phyloP scores from a whole-genome alignment of 2,888 invertebrate species.

The Hemithea aestivaria region DNA sequence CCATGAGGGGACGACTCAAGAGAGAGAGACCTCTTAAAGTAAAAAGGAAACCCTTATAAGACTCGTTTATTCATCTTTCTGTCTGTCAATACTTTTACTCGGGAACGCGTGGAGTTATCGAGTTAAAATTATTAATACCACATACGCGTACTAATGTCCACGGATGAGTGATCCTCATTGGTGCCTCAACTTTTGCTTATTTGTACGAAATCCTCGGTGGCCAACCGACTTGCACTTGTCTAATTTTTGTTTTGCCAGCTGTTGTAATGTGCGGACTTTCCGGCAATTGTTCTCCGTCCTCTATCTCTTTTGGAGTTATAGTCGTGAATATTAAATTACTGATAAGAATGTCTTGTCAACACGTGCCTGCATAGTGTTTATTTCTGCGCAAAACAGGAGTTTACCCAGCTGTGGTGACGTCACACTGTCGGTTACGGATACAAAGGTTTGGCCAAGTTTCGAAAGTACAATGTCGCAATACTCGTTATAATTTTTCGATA shows the following conservation, averaged over 20 bases:
- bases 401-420: constrained; percentile 49
- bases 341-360: constrained; percentile 28
- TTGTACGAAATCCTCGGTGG: too few species aligned
- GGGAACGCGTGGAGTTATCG: too few species aligned
- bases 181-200: too few species aligned
- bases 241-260: constrained; percentile 8
- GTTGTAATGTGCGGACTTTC: constrained; percentile 9
- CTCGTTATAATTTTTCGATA: constrained; percentile 19
- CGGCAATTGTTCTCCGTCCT: constrained; percentile 10
- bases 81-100: too few species aligned
- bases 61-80: too few species aligned
- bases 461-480: constrained; percentile 13
- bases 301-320: constrained; percentile 9
- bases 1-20: too few species aligned
- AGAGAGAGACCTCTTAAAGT: too few species aligned
- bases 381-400: constrained; percentile 36
- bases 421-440: constrained; percentile 25
- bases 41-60: too few species aligned
- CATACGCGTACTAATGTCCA: too few species aligned
- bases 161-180: too few species aligned
- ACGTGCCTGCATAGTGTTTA: constrained; percentile 30
- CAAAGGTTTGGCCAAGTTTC: constrained; percentile 2
- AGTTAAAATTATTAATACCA: too few species aligned
- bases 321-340: constrained; percentile 16
- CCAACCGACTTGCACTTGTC: too few species aligned